Conservation (phyloP, 2,797 vertebrate species). For the Chiloscyllium punctatum region DNA sequence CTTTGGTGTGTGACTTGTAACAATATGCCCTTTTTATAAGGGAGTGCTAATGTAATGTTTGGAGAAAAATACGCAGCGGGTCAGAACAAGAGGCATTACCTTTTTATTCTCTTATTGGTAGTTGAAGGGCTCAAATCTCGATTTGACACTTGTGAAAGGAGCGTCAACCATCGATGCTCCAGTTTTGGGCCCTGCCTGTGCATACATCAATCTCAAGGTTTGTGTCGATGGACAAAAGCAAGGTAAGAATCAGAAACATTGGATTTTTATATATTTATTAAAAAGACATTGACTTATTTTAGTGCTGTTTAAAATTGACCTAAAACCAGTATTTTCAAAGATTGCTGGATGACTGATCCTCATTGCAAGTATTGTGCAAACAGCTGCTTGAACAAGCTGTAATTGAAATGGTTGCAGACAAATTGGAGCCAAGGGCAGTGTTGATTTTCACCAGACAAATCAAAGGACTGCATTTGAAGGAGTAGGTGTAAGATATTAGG, state of each 20-base stretch:
- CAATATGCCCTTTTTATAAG: background rate
- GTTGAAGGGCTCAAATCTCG: conserved; percentile 87
- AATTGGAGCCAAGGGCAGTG: background rate
- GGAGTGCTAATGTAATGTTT: background rate
- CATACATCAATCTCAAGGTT: conserved; percentile 78
- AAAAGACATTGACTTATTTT: too few species aligned
- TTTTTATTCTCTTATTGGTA: conserved; percentile 49
- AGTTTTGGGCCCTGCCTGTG: conserved; percentile 69
- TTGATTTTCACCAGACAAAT: background rate
- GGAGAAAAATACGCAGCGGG: background rate
- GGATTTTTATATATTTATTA: background rate
- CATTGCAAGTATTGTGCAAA: too few species aligned
- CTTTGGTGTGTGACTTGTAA: background rate
- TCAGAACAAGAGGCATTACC: background rate
- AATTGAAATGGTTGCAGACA: too few species aligned
- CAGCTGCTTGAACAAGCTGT: too few species aligned
- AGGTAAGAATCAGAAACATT: conserved; percentile 58
- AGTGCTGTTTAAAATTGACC: too few species aligned
- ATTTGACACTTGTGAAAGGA: conserved; percentile 77
- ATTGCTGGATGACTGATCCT: too few species aligned
- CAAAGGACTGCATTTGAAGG: background rate
- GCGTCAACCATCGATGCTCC: conserved; percentile 47
- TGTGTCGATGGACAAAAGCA: conserved; percentile 68
- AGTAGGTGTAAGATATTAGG: background rate
- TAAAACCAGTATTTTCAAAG: too few species aligned